Conservation (phyloP, 2,888 invertebrate genomes). For the Tenthredo mesomela region DNA sequence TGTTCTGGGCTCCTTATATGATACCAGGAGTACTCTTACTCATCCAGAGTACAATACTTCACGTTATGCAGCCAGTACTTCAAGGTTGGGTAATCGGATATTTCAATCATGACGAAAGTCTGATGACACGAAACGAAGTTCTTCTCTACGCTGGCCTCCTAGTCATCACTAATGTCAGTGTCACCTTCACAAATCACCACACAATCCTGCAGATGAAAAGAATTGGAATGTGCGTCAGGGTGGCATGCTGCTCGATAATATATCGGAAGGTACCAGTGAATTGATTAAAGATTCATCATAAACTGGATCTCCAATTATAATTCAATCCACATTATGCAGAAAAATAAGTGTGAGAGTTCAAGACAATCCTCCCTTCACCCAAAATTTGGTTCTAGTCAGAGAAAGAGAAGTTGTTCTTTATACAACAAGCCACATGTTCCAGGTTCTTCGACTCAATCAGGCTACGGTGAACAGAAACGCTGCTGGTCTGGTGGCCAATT, state of each 20-base stretch:
- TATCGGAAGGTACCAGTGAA: conserved; percentile 82
- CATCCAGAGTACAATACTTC: conserved; percentile 57
- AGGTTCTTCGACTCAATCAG: conserved; percentile 87
- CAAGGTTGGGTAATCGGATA: conserved; percentile 68
- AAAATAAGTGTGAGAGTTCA: too few relatives aligned
- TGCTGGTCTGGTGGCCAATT: conserved; percentile 94
- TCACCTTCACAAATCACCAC: conserved; percentile 77
- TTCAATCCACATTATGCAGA: too few relatives aligned
- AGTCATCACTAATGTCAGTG: conserved; percentile 72
- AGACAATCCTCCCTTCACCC: too few relatives aligned
- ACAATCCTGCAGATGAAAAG: conserved; percentile 72
- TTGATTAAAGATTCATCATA: too few relatives aligned
- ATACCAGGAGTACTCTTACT: conserved; percentile 57
- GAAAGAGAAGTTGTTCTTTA: too few relatives aligned
- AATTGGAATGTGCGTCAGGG: conserved; percentile 83
- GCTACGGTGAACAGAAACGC: conserved; percentile 86
- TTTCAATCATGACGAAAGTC: conserved; percentile 59
- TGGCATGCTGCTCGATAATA: conserved; percentile 84
- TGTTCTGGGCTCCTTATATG: conserved; percentile 73
- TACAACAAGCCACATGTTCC: conserved; percentile 59
- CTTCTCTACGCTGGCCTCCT: conserved; percentile 73
- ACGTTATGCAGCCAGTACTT: conserved; percentile 63
- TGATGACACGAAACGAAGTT: conserved; percentile 71
- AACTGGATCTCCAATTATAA: too few relatives aligned
- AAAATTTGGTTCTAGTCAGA: too few relatives aligned